These are phyloP conservation scores for Eilema griseolum DNA, from an alignment of 2,888 invertebrate species.

Conservation along the genomic window DNA sequence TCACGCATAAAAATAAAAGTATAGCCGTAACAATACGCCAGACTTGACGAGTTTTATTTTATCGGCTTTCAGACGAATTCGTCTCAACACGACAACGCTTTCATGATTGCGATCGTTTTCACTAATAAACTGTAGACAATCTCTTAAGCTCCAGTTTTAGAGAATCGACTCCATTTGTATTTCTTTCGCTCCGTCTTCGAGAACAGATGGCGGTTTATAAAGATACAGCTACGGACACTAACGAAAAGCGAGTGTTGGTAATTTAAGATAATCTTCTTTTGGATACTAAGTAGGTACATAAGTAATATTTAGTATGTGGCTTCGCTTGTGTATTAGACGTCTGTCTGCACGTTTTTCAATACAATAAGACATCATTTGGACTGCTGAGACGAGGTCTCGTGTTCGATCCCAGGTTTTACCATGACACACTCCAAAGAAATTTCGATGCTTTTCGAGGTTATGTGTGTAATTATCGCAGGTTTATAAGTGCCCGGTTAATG, in stretches of 20 bases:
- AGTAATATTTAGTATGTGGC: neutral
- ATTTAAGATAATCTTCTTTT: neutral
- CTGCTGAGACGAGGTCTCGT: no score
- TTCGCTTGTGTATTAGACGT: neutral
- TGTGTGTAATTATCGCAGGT: no score
- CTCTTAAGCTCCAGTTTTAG: conserved; percentile 43
- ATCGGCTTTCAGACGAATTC: conserved; percentile 35
- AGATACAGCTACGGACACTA: neutral
- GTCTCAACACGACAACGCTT: conserved; percentile 70
- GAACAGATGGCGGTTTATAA: neutral
- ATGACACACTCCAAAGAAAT: no score
- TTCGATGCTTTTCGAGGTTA: no score
- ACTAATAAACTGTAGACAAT: conserved; percentile 52
- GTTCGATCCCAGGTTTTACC: no score
- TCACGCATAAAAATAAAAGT: no score
- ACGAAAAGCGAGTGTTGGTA: neutral
- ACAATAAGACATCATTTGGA: no score
- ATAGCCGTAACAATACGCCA: neutral
- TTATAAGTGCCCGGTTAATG: no score
- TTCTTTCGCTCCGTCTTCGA: conserved; percentile 49
- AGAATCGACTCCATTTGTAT: conserved; percentile 49
- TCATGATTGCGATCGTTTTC: conserved; percentile 60
- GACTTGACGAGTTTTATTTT: conserved; percentile 31
- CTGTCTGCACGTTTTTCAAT: no score
- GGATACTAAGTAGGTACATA: no score